phyloP scores from a whole-genome alignment of 2,113 vertebrate species.

The Istiophorus platypterus region DNA sequence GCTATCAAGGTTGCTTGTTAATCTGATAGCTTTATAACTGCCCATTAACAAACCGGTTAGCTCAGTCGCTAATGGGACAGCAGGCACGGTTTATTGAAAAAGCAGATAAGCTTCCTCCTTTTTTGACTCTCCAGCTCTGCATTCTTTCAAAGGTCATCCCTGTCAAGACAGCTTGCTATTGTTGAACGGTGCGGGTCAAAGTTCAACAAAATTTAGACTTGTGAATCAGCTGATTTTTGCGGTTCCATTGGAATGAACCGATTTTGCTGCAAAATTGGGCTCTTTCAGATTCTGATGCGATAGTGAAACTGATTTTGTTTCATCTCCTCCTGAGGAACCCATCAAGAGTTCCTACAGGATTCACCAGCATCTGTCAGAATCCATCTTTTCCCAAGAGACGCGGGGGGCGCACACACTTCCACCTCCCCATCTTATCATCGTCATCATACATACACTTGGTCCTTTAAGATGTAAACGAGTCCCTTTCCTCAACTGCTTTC shows the following conservation, averaged over 20 bases:
- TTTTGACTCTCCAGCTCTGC: not conserved
- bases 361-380: constrained; percentile 42
- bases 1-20: not conserved
- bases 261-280: not conserved
- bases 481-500: constrained; percentile 36
- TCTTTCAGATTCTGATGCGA: not conserved
- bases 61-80: not conserved
- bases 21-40: not conserved
- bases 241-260: not conserved
- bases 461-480: constrained; percentile 55
- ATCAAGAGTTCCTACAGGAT: constrained; percentile 15
- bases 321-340: not conserved
- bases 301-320: not conserved
- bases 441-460: constrained; percentile 40
- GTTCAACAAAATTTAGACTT: not conserved
- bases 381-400: constrained; percentile 28
- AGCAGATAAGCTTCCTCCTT: not conserved
- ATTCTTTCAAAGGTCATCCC: not conserved
- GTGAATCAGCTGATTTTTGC: not conserved
- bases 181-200: not conserved
- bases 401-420: too few relatives aligned
- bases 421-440: constrained; percentile 41
- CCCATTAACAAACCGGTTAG: not conserved
- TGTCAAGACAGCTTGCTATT: not conserved
- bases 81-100: too few relatives aligned